Evolutionary conservation across 2,888 invertebrate species (phyloP), one percentile per base, ranked within the genome.

Genomic region (Mesochorus sp.): DNA sequence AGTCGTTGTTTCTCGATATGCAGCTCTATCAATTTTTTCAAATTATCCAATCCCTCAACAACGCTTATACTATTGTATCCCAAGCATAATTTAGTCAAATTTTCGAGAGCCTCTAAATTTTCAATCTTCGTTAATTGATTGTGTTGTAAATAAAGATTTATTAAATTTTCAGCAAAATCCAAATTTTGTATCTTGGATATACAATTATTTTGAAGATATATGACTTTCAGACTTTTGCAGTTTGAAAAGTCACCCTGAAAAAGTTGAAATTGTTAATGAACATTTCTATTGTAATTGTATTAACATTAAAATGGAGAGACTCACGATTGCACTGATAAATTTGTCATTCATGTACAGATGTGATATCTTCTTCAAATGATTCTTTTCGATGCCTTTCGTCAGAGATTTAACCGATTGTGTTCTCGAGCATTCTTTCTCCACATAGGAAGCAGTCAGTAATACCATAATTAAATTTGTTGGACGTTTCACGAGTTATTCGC

Each of bases 181-280:
- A 98, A 87, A 85, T 96, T 95, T 88, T 95, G 93, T 19, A 98
- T 94, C 88, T 94, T 94, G 0, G 93, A 90, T 81, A 98, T 94
- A 83, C 93, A 93, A 89, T 98, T 98, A 86, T 95, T 95, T 87
- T 97, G 97, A 42, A 96, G 92, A 91, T 95, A 97, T 14, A 94
- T 89, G 19, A 95, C 94, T 75, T 91, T 91, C n/a, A 96, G 89
- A 55, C 93, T 93, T 81, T 85, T 87, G 49, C 90, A 92, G 31
- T 83, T 77, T 10, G 88, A 85, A 21, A 92, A 84, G 79, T 91
- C 88, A 19, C 88, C 90, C 91, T 92, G 80, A 39, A 86, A 83
- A 49, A 51, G n/a, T 14, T 64, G 12, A 42, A 42, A 26, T 2
- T 5, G 10, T 2, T 21, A n/a, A 4, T 17, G 14, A 53, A 4